A percentile compares a stretch with the other conserved stretches of the same genome.
phyloP scores from a whole-genome alignment of 2,797 vertebrate species.

The Xyrichtys novacula region DNA sequence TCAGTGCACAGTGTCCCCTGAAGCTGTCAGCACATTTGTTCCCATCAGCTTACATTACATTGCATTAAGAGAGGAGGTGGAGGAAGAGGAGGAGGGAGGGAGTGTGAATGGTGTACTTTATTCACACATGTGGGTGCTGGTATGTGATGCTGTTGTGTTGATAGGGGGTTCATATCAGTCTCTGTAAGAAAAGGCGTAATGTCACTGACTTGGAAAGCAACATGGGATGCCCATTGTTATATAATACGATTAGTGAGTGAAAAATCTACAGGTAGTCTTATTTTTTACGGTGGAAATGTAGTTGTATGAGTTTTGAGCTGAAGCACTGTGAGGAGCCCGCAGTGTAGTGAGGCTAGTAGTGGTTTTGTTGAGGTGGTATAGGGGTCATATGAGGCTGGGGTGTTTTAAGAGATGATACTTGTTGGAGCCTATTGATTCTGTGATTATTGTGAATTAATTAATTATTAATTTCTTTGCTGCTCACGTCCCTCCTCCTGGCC shows the following conservation, averaged over 20 bases:
- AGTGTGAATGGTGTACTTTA: constrained; percentile 3
- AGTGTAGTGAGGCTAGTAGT: too few species aligned
- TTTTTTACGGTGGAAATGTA: too few species aligned
- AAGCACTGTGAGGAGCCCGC: too few species aligned
- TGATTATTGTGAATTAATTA: too few species aligned
- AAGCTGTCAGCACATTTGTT: constrained; percentile 54
- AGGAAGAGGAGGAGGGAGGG: neutral
- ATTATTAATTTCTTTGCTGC: too few species aligned
- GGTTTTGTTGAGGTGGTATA: too few species aligned
- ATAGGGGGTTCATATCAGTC: neutral
- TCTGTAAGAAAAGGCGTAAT: neutral
- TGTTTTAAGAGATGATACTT: too few species aligned
- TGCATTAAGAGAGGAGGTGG: neutral
- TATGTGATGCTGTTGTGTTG: constrained; percentile 9
- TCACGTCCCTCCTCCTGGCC: too few species aligned
- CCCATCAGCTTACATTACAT: constrained; percentile 13
- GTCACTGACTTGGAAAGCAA: neutral
- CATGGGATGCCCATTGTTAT: neutral
- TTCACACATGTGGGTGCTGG: neutral
- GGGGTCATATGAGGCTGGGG: too few species aligned
- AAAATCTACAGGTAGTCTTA: too few species aligned
- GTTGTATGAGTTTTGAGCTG: too few species aligned
- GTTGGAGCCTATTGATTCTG: too few species aligned
- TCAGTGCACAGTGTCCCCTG: constrained; percentile 30
- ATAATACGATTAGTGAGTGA: neutral